A percentile compares a stretch with the other conserved stretches of the same genome.
Conservation (phyloP, 2,797 vertebrate species). For the Periparus ater region DNA sequence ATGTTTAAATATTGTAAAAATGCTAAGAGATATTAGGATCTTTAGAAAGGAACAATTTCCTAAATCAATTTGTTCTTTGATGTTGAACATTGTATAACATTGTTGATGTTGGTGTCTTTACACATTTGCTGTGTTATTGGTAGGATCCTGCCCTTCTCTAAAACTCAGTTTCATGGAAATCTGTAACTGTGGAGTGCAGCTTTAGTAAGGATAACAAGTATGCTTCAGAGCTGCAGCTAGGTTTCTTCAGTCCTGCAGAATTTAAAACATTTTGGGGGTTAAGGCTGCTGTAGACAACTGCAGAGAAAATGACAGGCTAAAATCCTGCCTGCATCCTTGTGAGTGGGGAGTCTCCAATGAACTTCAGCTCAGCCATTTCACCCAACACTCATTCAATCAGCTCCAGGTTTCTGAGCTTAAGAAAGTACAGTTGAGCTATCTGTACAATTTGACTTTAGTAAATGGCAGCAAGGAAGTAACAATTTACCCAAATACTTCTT, state of each 20-base stretch:
- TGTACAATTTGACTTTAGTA: background rate
- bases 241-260: background rate
- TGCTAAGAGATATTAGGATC: background rate
- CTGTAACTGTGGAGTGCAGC: background rate
- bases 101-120: background rate
- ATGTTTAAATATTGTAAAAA: background rate
- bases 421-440: background rate
- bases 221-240: background rate
- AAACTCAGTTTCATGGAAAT: background rate
- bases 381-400: background rate
- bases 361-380: background rate
- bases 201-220: background rate
- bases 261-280: background rate
- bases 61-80: background rate
- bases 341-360: background rate
- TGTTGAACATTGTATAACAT: too few relatives aligned
- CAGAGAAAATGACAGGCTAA: background rate
- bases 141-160: background rate
- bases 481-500: background rate
- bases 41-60: background rate
- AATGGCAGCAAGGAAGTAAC: background rate
- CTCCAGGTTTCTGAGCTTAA: background rate
- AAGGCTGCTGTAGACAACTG: background rate
- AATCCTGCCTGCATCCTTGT: background rate
- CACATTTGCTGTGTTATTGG: background rate